Conservation (phyloP, 2,888 invertebrate genomes). For the Palloptera scutellata region DNA sequence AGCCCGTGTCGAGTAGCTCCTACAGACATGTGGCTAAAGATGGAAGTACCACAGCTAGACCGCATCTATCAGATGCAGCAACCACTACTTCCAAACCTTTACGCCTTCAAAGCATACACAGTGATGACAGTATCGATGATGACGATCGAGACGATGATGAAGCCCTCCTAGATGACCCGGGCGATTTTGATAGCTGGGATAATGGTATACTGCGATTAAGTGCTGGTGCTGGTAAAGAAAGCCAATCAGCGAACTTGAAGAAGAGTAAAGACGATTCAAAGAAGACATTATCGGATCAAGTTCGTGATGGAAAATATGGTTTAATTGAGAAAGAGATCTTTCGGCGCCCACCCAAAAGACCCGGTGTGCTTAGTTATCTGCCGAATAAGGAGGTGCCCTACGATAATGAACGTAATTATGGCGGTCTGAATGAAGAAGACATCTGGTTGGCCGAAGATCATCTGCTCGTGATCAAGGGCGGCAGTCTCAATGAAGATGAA, state of each 20-base stretch:
- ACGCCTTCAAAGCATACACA: neutral
- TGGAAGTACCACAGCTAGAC: constrained; percentile 32
- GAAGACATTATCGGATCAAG: constrained; percentile 88
- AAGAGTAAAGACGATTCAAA: constrained; percentile 73
- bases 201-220: constrained; percentile 75
- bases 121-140: constrained; percentile 15
- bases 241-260: constrained; percentile 61
- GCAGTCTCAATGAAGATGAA: constrained; percentile 68
- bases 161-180: constrained; percentile 59
- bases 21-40: constrained; percentile 43
- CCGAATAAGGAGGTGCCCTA: constrained; percentile 82
- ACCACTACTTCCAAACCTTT: constrained; percentile 15
- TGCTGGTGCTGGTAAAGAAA: constrained; percentile 73
- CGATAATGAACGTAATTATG: constrained; percentile 81
- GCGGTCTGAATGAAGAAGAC: constrained; percentile 83
- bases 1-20: constrained; percentile 46
- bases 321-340: constrained; percentile 87
- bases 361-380: constrained; percentile 83
- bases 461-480: constrained; percentile 82
- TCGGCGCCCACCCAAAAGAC: constrained; percentile 73
- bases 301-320: constrained; percentile 89
- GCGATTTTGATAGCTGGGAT: constrained; percentile 68
- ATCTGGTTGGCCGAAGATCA: constrained; percentile 93
- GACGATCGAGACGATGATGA: constrained; percentile 55
- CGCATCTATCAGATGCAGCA: constrained; percentile 13